Evolutionary conservation across 2,113 vertebrate genomes (phyloP).

Genomic region (Choloepus hoffmanni): DNA sequence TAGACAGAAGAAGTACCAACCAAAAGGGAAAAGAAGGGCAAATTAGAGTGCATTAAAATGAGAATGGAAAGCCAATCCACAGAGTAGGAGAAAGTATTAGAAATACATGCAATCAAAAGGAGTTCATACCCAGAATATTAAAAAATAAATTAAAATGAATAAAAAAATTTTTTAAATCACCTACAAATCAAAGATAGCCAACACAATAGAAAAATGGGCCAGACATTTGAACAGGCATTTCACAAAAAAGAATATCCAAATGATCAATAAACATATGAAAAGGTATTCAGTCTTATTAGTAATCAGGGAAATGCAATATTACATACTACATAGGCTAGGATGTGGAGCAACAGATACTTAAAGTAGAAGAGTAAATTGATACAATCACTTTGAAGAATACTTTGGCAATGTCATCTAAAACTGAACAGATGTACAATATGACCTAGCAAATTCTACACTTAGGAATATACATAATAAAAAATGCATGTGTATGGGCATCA

Average conservation of each 20-base stretch:
- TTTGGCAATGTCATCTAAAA: neutral
- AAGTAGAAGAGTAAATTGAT: neutral
- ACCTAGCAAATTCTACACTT: neutral
- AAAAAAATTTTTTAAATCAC: neutral
- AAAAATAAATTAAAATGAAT: neutral
- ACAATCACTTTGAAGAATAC: too few species aligned
- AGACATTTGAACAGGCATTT: neutral
- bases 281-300: too few species aligned
- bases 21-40: neutral
- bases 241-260: too few species aligned
- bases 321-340: neutral
- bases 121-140: neutral
- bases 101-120: neutral
- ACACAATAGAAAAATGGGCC: neutral
- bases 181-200: neutral
- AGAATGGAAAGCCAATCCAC: neutral
- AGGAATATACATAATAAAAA: slow-evolving; percentile 8
- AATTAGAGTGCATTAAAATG: neutral
- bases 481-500: neutral
- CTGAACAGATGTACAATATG: neutral
- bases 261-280: too few species aligned
- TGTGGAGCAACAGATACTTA: neutral
- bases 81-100: neutral
- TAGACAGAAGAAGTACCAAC: neutral
- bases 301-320: neutral